These are phyloP conservation scores for Dissostichus mawsoni DNA, from an alignment of 2,113 vertebrate species.

Conservation along the genomic window DNA sequence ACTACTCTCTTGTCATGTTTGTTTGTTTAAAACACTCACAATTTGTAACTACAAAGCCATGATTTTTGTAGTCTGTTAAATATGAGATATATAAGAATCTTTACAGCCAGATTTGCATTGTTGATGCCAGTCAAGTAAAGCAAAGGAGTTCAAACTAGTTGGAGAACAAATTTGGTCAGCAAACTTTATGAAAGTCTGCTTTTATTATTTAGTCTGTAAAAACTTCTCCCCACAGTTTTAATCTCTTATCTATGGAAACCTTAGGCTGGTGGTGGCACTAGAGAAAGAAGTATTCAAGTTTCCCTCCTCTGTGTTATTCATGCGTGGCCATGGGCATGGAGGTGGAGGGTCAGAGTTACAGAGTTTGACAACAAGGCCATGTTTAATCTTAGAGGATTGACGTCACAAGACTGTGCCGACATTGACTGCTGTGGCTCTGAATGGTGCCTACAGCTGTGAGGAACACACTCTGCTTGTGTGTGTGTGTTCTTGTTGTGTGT, in stretches of 20 bases:
- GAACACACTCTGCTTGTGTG: conserved; percentile 28
- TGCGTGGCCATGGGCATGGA: neutral
- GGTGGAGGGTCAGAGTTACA: conserved; percentile 12
- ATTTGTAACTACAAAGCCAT: neutral
- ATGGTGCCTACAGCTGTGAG: conserved; percentile 48
- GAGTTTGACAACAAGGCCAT: conserved; percentile 14
- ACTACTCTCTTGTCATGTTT: neutral
- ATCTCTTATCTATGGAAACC: neutral
- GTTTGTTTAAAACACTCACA: neutral
- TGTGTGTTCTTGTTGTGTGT: neutral
- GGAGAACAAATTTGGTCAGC: neutral
- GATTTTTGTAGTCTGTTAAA: neutral
- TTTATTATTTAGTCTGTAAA: neutral
- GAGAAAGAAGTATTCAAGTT: neutral
- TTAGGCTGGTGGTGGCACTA: neutral
- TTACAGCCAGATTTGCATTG: too few species aligned
- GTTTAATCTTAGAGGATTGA: conserved; percentile 48
- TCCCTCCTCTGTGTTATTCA: conserved; percentile 5
- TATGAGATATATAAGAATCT: too few species aligned
- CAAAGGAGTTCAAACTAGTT: neutral
- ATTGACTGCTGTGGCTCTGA: conserved; percentile 10
- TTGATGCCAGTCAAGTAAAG: too few species aligned
- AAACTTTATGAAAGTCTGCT: neutral
- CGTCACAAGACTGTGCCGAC: conserved; percentile 18
- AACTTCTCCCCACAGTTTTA: neutral